These are phyloP conservation scores for Morbakka virulenta DNA, from an alignment of 30 jellyfish, hydroid and myxozoan genomes.

Conservation along the genomic window DNA sequence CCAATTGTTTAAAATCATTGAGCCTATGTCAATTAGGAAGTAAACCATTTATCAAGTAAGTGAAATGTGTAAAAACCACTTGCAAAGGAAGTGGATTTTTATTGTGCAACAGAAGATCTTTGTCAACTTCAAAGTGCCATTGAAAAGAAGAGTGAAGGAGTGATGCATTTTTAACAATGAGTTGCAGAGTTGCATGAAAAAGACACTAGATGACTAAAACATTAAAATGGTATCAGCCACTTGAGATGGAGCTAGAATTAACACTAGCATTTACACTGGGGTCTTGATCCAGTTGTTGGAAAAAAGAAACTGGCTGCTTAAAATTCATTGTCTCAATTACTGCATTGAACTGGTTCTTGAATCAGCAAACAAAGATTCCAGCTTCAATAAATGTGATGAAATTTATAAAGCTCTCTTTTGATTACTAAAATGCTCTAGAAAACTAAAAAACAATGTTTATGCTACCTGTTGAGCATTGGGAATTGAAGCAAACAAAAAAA, in stretches of 20 bases:
- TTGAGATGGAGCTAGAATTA: slow-evolving; percentile 38
- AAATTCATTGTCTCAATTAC: slow-evolving; percentile 58
- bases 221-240: slow-evolving; percentile 9
- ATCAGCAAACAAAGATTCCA: slow-evolving; percentile 13
- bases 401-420: neutral
- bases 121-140: no score
- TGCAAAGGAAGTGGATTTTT: no score
- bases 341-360: slow-evolving; percentile 52
- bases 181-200: neutral
- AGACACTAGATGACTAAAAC: slow-evolving; percentile 8
- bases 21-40: no score
- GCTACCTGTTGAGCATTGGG: slow-evolving; percentile 26
- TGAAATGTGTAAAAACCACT: no score
- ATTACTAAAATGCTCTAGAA: slow-evolving; percentile 8
- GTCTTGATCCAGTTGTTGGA: slow-evolving; percentile 39
- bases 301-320: slow-evolving; percentile 62
- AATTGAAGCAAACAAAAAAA: neutral
- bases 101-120: no score
- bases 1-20: no score
- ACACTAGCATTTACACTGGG: slow-evolving; percentile 44
- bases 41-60: no score
- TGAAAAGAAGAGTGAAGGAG: no score
- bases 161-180: no score
- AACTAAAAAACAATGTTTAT: neutral
- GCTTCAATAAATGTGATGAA: slow-evolving; percentile 13